Evolutionary conservation across 2,797 vertebrate species (phyloP), one percentile per base, ranked within the genome.

Genomic region (Rhinogobio ventralis): DNA sequence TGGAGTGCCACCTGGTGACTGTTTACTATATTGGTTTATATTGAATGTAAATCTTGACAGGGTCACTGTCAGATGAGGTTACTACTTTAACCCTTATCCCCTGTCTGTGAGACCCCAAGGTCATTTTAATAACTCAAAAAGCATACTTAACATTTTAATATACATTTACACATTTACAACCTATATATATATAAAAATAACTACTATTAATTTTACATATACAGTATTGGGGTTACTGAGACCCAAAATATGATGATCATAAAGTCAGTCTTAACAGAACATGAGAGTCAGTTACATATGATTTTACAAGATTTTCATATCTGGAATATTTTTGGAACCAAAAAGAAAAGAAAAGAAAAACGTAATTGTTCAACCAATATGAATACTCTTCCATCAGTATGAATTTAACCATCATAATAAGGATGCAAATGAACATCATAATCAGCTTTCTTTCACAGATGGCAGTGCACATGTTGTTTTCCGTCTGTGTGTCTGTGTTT

Each of bases 1-100:
- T 73, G 57, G 53, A 85, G 73, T 78, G 86, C 83, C 86, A 72
- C 79, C 86, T 82, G 46, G 55, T 87, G 86, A 77, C 73, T 53
- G 19, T n/a, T 39, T 17, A 23, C 3, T 81, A 80, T 33, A 82
- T 30, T 62, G 23, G 36, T 51, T 64, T 23, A 67, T 39, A 39
- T 28, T 57, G 13, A 69, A 33, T 15, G 33, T 45, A 30, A 23
- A 30, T 83, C 60, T 71, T 42, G 51, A 78, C 39, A 64, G 51
- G 39, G 55, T 72, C 76, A 72, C 46, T 46, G 30, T 75, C 17
- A 36, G 55, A 33, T 17, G 25, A 62, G 57, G 45, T 77, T 68
- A 53, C 19, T 73, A 46, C 19, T 74, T 49, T 25, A 79, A 79
- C 77, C 77, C 45, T 23, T 33, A 42, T 42, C 25, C 60, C 25